These are phyloP conservation scores for Mythimna ferrago DNA, from an alignment of 2,888 invertebrate genomes.

Conservation along the genomic window DNA sequence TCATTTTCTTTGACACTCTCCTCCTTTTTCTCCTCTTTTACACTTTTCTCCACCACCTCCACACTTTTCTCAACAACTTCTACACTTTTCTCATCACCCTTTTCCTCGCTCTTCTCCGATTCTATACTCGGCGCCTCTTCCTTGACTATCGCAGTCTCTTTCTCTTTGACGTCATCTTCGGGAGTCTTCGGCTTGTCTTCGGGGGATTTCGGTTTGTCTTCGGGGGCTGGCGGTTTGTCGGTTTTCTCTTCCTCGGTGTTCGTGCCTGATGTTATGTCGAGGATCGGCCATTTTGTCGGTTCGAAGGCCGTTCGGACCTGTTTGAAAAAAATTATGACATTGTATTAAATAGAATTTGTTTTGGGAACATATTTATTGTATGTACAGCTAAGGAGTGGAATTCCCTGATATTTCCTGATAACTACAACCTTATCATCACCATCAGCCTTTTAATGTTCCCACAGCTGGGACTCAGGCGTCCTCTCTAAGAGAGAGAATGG, in stretches of 20 bases:
- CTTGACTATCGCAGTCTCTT: constrained; percentile 51
- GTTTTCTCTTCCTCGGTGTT: constrained; percentile 71
- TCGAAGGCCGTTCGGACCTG: constrained; percentile 96
- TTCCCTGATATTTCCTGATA: too few species aligned
- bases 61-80: constrained; percentile 7
- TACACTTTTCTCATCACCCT: background rate
- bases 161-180: constrained; percentile 57
- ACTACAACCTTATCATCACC: too few species aligned
- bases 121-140: constrained; percentile 80
- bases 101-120: constrained; percentile 3
- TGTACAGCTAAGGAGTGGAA: too few species aligned
- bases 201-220: constrained; percentile 51
- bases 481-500: too few species aligned
- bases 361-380: too few species aligned
- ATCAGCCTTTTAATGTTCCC: too few species aligned
- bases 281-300: constrained; percentile 97
- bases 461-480: too few species aligned
- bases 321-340: background rate
- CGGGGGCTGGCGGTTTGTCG: constrained; percentile 43
- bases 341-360: too few species aligned
- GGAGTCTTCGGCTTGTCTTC: constrained; percentile 43
- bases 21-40: constrained; percentile 1
- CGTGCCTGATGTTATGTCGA: constrained; percentile 86
- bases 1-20: background rate
- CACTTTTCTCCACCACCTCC: background rate